phyloP scores from a whole-genome alignment of 2,113 vertebrate species.

The Cyprinus carpio region DNA sequence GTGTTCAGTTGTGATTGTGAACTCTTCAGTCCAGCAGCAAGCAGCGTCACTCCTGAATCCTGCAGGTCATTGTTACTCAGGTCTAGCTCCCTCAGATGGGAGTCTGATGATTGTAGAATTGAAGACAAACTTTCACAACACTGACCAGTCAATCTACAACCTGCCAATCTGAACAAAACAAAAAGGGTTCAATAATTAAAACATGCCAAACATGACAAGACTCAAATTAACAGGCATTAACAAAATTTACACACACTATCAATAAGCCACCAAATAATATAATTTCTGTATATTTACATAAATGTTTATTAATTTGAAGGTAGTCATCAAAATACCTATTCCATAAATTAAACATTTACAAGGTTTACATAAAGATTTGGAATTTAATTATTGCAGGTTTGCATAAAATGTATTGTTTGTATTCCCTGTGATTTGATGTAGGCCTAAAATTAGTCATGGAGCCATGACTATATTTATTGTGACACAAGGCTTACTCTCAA shows the following conservation, averaged over 20 bases:
- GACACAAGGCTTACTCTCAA: too few species aligned
- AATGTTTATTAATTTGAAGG: too few species aligned
- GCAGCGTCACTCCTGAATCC: not conserved
- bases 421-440: not conserved
- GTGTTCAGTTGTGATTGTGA: not conserved
- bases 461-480: too few species aligned
- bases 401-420: not conserved
- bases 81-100: not conserved
- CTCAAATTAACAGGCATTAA: not conserved
- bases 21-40: not conserved
- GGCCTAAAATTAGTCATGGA: not conserved
- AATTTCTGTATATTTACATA: too few species aligned
- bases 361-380: too few species aligned
- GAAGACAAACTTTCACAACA: not conserved
- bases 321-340: too few species aligned
- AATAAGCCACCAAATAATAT: too few species aligned
- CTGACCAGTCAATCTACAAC: not conserved
- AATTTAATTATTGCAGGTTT: not conserved
- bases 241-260: too few species aligned
- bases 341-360: too few species aligned
- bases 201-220: not conserved
- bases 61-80: not conserved
- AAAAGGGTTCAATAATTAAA: not conserved
- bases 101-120: not conserved
- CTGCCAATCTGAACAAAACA: not conserved